Percentiles rank a stretch among this genome's conserved stretches.
These are phyloP conservation scores for Pediacus dermestoides DNA, from an alignment of 2,888 invertebrate genomes.

Conservation along the genomic window DNA sequence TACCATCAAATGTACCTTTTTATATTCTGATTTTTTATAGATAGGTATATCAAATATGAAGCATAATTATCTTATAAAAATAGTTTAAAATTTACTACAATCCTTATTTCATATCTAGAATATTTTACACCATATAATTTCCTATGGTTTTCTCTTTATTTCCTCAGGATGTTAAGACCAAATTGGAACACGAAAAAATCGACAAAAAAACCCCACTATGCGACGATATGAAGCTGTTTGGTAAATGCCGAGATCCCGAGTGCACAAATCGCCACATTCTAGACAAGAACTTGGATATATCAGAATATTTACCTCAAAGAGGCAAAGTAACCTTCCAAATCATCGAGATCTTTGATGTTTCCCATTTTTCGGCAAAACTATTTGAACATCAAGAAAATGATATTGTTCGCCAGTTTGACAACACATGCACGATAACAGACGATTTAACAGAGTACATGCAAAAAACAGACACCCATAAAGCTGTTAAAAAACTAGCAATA, in stretches of 20 bases:
- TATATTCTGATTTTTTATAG: too few relatives aligned
- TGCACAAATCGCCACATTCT: constrained; percentile 65
- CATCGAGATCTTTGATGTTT: constrained; percentile 57
- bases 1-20: too few relatives aligned
- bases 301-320: constrained; percentile 53
- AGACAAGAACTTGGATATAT: constrained; percentile 51
- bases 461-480: constrained; percentile 5
- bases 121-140: too few relatives aligned
- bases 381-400: constrained; percentile 44
- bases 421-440: constrained; percentile 15
- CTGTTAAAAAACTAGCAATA: constrained; percentile 12
- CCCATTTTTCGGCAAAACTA: constrained; percentile 59
- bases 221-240: constrained; percentile 59
- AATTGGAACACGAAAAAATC: constrained; percentile 47
- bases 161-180: constrained; percentile 1
- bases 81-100: too few relatives aligned
- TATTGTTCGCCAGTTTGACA: constrained; percentile 21
- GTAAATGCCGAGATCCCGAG: constrained; percentile 58
- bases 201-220: constrained; percentile 55
- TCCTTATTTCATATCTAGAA: too few relatives aligned
- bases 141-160: too few relatives aligned
- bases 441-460: constrained; percentile 13
- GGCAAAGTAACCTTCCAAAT: constrained; percentile 60
- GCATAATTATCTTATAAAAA: too few relatives aligned
- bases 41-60: too few relatives aligned